Evolutionary conservation across 2,113 vertebrate genomes (phyloP), one percentile per base, ranked within the genome.

Genomic region (Colius striatus): DNA sequence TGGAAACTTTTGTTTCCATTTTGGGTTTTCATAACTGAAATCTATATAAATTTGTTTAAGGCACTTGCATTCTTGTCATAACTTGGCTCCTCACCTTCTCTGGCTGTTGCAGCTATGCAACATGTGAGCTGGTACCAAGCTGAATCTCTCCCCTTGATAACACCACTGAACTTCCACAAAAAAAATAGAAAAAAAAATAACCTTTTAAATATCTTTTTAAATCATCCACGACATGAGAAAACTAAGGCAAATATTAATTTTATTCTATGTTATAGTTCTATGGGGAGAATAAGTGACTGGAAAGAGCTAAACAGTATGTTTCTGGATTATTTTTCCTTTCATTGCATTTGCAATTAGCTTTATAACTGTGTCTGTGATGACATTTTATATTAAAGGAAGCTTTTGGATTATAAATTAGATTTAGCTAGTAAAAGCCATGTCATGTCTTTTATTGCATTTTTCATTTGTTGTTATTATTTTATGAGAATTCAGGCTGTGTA

Each of bases 381-480:
- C 66, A 96, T 96, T 94, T 97, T 90, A 70, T 95, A 96, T 94
- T 92, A 94, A 91, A 93, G 83, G 66, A 87, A 94, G 45, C 47
- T 87, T 96, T 94, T 92, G 90, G 67, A 81, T 96, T 93, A 94
- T 96, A 93, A 95, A 96, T 96, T 92, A 94, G 82, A 94, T 91
- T 95, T 91, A 86, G 58, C 62, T 90, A 75, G 79, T 96, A 96
- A 97, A 96, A 96, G 87, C 91, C 73, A 80, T 92, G 83, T 66
- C 68, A 60, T 94, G 88, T 96, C 71, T 94, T 90, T 94, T 89
- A 95, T 84, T 96, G 92, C 87, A 96, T 95, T 95, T 96, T 96
- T 97, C 90, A 95, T 95, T 95, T 92, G 58, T 85, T 92, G 73
- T 95, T 95, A 94, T 80, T 97, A 93, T 97, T 96, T 96, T 90